Conservation (phyloP, 1,140 invertebrate genomes). For the Brachystomella parvula region DNA sequence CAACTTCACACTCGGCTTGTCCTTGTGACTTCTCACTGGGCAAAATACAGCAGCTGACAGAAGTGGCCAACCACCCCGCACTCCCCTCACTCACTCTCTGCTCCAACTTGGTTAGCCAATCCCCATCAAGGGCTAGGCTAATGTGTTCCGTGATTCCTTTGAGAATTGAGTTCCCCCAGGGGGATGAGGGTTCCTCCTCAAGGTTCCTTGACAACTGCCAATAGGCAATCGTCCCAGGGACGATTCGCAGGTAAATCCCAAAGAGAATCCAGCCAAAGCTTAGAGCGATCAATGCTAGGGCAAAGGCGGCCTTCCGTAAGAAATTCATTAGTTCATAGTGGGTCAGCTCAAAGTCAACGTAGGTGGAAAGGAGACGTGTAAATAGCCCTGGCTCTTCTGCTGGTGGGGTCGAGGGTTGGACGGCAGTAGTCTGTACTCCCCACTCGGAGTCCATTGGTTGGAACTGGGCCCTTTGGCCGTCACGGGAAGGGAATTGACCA, state of each 20-base stretch:
- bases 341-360: constrained; percentile 24
- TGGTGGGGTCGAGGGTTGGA: background rate
- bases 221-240: background rate
- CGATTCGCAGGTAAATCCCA: background rate
- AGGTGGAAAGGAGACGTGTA: constrained; percentile 8
- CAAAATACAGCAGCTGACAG: constrained; percentile 32
- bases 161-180: constrained; percentile 7
- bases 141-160: constrained; percentile 10
- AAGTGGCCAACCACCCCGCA: constrained; percentile 23
- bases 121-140: constrained; percentile 14
- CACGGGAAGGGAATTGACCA: constrained; percentile 14
- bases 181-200: background rate
- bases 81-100: constrained; percentile 16
- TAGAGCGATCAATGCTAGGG: background rate
- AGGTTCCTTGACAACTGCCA: background rate
- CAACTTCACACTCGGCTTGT: constrained; percentile 28
- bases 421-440: background rate
- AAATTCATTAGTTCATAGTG: constrained; percentile 13
- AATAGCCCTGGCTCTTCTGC: constrained; percentile 9
- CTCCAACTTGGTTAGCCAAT: constrained; percentile 21
- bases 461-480: background rate
- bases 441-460: constrained; percentile 18
- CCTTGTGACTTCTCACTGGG: constrained; percentile 27
- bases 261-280: background rate
- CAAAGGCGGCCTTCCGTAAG: constrained; percentile 11